phyloP scores from a whole-genome alignment of 2,888 invertebrate genomes.

The Stenodema calcarata region DNA sequence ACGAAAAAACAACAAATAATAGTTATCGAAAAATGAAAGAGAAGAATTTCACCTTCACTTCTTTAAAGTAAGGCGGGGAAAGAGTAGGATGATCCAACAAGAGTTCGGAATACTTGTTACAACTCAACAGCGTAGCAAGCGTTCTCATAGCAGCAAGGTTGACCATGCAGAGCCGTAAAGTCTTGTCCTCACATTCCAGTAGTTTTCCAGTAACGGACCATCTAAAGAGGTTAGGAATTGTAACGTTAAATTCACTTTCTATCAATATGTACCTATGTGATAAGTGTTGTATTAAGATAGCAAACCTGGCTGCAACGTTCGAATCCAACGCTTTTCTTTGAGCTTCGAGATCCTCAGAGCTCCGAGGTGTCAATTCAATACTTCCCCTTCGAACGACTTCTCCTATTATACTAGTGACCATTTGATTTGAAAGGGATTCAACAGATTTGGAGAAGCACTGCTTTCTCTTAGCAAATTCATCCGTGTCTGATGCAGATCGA shows the following conservation, averaged over 20 bases:
- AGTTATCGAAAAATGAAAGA: too few species aligned
- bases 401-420: constrained; percentile 65
- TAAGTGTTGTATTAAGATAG: not conserved
- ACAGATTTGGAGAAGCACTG: constrained; percentile 53
- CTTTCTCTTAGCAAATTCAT: constrained; percentile 30
- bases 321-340: constrained; percentile 48
- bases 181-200: constrained; percentile 63
- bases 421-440: constrained; percentile 59
- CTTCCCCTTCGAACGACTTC: constrained; percentile 64
- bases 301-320: constrained; percentile 49
- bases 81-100: constrained; percentile 62
- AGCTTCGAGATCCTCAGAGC: constrained; percentile 46
- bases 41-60: not conserved
- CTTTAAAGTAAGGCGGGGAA: constrained; percentile 10
- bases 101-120: constrained; percentile 66
- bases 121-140: constrained; percentile 65
- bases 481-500: constrained; percentile 30
- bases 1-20: too few species aligned
- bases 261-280: not conserved
- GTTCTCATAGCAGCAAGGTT: constrained; percentile 68
- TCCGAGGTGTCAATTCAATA: constrained; percentile 44
- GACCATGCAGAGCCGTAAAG: constrained; percentile 64
- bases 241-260: not conserved
- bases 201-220: constrained; percentile 60
- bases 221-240: constrained; percentile 26